Evolutionary conservation across 2,113 vertebrate species (phyloP).

Genomic region (Phylloscopus trochiloides): DNA sequence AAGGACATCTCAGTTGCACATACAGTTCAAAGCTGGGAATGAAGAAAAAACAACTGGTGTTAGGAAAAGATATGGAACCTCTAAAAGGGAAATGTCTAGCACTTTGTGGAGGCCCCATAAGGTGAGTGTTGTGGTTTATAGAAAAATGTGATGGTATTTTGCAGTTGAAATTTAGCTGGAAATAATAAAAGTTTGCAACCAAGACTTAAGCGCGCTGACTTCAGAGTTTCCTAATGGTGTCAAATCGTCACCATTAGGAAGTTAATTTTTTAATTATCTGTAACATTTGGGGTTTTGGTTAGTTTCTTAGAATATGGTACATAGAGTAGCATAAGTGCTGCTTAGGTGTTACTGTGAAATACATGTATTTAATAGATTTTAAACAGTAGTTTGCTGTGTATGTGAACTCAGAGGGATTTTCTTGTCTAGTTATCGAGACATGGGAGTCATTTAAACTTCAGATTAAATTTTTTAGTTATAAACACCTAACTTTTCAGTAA

Average conservation of each 20-base stretch:
- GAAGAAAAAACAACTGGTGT: slow-evolving; percentile 69
- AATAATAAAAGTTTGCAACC: neutral
- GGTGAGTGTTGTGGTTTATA: slow-evolving; percentile 78
- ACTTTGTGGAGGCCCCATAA: slow-evolving; percentile 66
- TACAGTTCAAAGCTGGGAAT: slow-evolving; percentile 84
- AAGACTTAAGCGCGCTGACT: fast-evolving
- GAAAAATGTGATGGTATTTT: neutral
- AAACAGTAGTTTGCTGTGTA: neutral
- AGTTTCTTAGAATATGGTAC: neutral
- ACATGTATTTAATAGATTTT: neutral
- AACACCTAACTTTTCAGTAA: neutral
- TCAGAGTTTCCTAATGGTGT: neutral
- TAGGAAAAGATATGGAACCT: slow-evolving; percentile 63
- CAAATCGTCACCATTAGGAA: neutral
- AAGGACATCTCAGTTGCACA: slow-evolving; percentile 85
- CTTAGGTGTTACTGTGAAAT: neutral
- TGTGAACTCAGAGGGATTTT: neutral
- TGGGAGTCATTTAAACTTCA: neutral
- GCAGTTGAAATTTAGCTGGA: neutral
- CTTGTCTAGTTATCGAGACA: neutral
- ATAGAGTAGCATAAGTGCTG: neutral
- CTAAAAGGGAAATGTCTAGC: slow-evolving; percentile 59
- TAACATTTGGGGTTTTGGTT: neutral
- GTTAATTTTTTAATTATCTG: neutral
- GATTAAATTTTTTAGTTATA: neutral